These are phyloP conservation scores for Macrophya alboannulata DNA, from an alignment of 2,888 invertebrate species.

Conservation along the genomic window DNA sequence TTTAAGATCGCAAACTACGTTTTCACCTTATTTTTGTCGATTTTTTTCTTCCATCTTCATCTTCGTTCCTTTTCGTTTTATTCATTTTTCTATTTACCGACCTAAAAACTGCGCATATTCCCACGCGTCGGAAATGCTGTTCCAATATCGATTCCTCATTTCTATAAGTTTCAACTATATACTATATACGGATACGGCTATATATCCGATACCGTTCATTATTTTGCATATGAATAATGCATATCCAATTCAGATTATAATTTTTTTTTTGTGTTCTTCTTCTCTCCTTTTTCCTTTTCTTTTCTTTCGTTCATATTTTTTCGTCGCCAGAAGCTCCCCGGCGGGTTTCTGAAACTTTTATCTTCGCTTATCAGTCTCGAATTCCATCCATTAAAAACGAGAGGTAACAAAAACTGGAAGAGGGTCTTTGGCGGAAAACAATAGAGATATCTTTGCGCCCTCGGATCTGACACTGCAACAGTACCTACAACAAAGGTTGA, in stretches of 20 bases:
- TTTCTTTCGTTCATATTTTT: too few relatives aligned
- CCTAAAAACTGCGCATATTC: background rate
- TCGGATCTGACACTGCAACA: background rate
- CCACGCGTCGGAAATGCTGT: background rate
- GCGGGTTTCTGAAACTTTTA: background rate
- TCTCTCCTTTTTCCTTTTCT: too few relatives aligned
- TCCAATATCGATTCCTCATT: constrained; percentile 21
- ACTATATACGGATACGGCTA: too few relatives aligned
- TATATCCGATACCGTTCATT: background rate
- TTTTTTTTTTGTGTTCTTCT: too few relatives aligned
- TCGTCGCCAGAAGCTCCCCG: background rate
- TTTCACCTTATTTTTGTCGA: background rate
- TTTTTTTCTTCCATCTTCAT: too few relatives aligned
- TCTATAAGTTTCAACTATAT: background rate
- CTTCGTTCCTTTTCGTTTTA: too few relatives aligned
- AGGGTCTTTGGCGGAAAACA: background rate
- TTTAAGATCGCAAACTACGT: background rate
- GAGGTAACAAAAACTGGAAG: background rate
- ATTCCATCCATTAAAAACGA: background rate
- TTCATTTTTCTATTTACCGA: background rate
- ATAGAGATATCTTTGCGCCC: background rate
- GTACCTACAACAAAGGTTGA: background rate
- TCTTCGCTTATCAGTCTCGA: background rate
- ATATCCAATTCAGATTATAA: background rate
- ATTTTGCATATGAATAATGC: background rate